Evolutionary conservation across 2,797 vertebrate genomes (phyloP), one percentile per base, ranked within the genome.

Genomic region (Melopsittacus undulatus): DNA sequence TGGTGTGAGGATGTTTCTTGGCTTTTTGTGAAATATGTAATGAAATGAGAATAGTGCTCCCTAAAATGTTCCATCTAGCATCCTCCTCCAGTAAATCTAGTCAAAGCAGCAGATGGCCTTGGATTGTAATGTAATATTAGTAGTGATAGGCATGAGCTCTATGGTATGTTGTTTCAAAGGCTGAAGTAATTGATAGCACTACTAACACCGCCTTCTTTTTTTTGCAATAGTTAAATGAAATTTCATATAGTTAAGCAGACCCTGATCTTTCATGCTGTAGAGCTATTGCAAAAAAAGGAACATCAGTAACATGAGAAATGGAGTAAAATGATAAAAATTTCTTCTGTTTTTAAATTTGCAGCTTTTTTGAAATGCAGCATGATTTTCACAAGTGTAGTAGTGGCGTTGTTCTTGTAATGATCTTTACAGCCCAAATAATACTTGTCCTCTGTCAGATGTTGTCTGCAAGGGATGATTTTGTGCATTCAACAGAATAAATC

Each of bases 41-140:
- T 63, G 40, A 77, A 80, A 66, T 43, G 22, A 30, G 42, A 40
- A 30, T 51, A 19, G 18, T 0, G 0, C 72, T 54, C 26, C 5
- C 69, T 70, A 23, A 0, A 0, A 4, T 68, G 36, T 45, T 75
- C 12, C 8, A 11, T 63, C 26, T 74, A 43, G 26, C 17, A 20
- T 48, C n/a, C 73, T 73, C 48, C 26, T 72, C 12, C 30, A 52
- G 16, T 63, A 59, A 48, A 51, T 22, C 63, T 45, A 29, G 11
- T 45, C 32, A 48, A 40, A 92, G 19, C 20, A 43, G 64, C 34
- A 36, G 59, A 46, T 34, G 32, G 4, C 5, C 15, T 77, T 70
- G 54, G 8, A 42, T 66, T 80, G 23, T 70, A 45, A 49, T 13
- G 5, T 81, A 38, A 5, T 66, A 38, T 13, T 73, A 48, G 29